phyloP scores from a whole-genome alignment of 1,140 invertebrate genomes.

The Myzus persicae region DNA sequence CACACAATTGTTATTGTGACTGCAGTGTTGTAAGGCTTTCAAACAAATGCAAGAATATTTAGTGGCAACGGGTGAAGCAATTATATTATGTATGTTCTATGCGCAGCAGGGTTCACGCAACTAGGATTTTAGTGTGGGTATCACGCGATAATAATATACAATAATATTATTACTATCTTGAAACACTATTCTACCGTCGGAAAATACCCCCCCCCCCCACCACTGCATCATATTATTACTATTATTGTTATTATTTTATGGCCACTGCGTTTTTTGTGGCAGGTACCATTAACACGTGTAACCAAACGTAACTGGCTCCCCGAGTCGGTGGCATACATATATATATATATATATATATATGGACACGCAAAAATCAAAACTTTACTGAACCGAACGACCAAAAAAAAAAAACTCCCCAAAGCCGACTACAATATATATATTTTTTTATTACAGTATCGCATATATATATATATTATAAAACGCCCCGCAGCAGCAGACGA shows the following conservation, averaged over 20 bases:
- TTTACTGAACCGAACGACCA: not conserved
- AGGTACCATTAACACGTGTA: slow-evolving; percentile 53
- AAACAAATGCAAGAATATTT: not conserved
- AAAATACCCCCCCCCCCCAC: not conserved
- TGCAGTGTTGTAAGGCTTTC: not conserved
- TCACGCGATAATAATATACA: slow-evolving; percentile 8
- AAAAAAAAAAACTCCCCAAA: not conserved
- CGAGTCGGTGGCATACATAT: not conserved
- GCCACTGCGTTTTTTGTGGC: slow-evolving; percentile 28
- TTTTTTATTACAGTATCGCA: not conserved
- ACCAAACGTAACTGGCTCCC: not conserved
- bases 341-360: no score
- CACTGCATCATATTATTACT: not conserved
- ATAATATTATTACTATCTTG: not conserved
- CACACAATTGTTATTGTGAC: no score
- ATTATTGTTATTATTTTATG: slow-evolving; percentile 33
- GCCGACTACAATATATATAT: not conserved
- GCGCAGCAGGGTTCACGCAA: not conserved
- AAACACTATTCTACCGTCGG: not conserved
- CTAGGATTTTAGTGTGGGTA: not conserved
- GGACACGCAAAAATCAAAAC: slow-evolving; percentile 16
- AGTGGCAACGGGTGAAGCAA: not conserved
- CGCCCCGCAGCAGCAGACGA: no score
- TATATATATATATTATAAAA: not conserved
- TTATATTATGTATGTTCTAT: slow-evolving; percentile 25